phyloP scores from a whole-genome alignment of 1,140 invertebrate species.

The Microplitis mediator region DNA sequence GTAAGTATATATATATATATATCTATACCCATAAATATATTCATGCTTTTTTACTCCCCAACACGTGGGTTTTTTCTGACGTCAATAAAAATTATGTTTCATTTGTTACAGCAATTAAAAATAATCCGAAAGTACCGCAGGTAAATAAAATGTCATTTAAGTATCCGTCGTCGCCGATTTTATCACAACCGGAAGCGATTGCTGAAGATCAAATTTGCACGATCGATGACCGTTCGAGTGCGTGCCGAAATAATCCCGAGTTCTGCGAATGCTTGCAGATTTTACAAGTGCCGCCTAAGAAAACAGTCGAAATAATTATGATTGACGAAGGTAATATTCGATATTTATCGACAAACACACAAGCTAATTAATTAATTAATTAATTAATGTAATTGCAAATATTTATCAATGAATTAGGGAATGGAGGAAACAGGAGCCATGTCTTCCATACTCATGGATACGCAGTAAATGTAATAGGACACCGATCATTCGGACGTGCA shows the following conservation, averaged over 20 bases:
- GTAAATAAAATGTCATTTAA: constrained; percentile 46
- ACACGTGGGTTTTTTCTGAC: background rate
- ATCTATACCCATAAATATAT: background rate
- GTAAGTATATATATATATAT: constrained; percentile 37
- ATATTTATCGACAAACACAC: background rate
- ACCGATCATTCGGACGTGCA: constrained; percentile 32
- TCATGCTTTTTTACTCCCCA: background rate
- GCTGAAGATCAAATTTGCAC: constrained; percentile 37
- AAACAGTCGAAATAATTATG: constrained; percentile 40
- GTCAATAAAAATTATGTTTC: background rate
- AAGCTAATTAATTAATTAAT: background rate
- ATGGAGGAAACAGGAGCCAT: constrained; percentile 38
- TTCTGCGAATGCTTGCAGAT: constrained; percentile 48
- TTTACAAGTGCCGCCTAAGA: constrained; percentile 31
- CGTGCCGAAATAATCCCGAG: constrained; percentile 35
- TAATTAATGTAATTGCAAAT: no score
- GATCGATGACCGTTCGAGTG: constrained; percentile 34
- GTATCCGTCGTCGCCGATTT: constrained; percentile 47
- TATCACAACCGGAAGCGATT: constrained; percentile 41
- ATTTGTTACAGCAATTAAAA: constrained; percentile 16
- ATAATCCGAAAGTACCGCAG: constrained; percentile 33
- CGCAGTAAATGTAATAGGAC: constrained; percentile 35
- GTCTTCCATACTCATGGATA: constrained; percentile 47
- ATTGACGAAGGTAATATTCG: constrained; percentile 39
- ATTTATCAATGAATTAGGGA: constrained; percentile 32